Base-by-base conservation (phyloP, 2,888 invertebrate species). In the Drosophila leonis region DNA sequence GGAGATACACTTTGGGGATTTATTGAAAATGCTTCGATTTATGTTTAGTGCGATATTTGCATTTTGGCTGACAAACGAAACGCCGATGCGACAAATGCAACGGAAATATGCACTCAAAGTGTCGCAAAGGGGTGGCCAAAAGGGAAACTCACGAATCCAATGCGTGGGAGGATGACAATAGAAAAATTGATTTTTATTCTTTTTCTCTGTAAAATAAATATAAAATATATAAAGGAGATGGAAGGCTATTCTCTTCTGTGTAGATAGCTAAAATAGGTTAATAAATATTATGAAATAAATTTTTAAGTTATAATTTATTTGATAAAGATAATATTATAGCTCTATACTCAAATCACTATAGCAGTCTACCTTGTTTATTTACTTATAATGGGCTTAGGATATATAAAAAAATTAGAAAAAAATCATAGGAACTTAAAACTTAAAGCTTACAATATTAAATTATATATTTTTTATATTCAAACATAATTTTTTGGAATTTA, bases 11-110 rank as follows among this genome's bases (percentile, higher is more conserved):
- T 65, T 70, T 67, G 71, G 80, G 78, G 72, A 82, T 84, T 87
- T 84, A 87, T 84, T 84, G 80, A 82, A 84, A 84, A 84, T 82
- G 80, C 82, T 84, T 87, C 85, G 88, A 84, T 87, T 84, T 84
- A 82, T 84, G 83, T 82, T 87, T 87, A 82, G 78, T 75, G 82
- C 78, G 74, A 82, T 84, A 82, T 84, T 82, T 88, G 85, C 82
- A 82, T 80, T 88, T 80, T 72, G 88, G 68, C 83, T 80, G 75
- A 82, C 75, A 71, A 80, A 72, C 77, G 60, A 67, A 73, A 67
- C 62, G 61, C 24, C 49, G 49, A 59, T 62, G 65, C 71, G 75
- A 78, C 78, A 79, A 80, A 78, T 83, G 78, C 69, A 73, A 52
- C 60, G 78, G 67, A 75, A 74, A 82, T 80, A 61, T 78, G 39